phyloP scores from a whole-genome alignment of 2,113 vertebrate species.

The Prochilodus magdalenae region DNA sequence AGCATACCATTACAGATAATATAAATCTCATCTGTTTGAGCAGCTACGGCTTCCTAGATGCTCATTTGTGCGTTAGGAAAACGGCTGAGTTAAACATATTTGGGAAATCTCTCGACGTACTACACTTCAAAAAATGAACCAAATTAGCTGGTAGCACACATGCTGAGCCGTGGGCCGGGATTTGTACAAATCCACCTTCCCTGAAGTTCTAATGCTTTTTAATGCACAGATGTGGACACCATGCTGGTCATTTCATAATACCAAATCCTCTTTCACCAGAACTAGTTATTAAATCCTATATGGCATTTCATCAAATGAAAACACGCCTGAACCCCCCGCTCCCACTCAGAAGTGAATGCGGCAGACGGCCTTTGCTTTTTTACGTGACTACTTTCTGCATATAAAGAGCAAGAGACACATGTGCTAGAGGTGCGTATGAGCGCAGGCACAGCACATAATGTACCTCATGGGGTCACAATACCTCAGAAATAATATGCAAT shows the following conservation, averaged over 20 bases:
- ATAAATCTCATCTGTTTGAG: not conserved
- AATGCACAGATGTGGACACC: constrained; percentile 1
- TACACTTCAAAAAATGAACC: not conserved
- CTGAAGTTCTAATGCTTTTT: not conserved
- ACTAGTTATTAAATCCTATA: constrained; percentile 25
- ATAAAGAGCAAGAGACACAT: not conserved
- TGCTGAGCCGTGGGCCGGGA: not conserved
- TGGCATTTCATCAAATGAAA: constrained; percentile 35
- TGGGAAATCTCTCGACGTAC: not conserved
- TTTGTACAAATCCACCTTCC: not conserved
- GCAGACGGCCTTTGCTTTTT: not conserved
- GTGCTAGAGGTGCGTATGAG: too few relatives aligned
- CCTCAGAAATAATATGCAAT: too few relatives aligned
- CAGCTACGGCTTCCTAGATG: not conserved
- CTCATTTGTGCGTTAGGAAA: not conserved
- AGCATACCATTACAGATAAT: not conserved
- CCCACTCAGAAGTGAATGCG: not conserved
- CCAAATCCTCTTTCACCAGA: constrained; percentile 25
- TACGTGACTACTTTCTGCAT: not conserved
- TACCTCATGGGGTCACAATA: too few relatives aligned
- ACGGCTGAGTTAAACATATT: not conserved
- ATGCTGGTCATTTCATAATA: constrained; percentile 22
- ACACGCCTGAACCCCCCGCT: not conserved
- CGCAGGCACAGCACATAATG: too few relatives aligned
- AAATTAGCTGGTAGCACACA: not conserved